Evolutionary conservation across 2,113 vertebrate species (phyloP).

Genomic region (Cyphomyrus discorhynchus): DNA sequence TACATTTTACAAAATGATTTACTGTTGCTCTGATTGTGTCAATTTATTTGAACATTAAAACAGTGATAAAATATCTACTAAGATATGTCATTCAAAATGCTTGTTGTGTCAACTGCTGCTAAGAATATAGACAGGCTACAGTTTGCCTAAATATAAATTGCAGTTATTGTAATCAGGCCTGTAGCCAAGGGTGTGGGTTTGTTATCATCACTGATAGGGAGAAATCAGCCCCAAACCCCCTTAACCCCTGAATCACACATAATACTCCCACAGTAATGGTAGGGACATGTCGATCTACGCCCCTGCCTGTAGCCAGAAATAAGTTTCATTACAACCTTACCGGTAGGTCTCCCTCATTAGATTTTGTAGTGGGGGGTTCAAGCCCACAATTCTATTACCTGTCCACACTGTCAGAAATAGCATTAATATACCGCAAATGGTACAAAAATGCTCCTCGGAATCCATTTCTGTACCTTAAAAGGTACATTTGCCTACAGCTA

Average conservation of each 20-base stretch:
- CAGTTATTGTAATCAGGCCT: not conserved
- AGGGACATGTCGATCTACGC: not conserved
- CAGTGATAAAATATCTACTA: not conserved
- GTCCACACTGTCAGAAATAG: not conserved
- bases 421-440: not conserved
- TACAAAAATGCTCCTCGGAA: not conserved
- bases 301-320: not conserved
- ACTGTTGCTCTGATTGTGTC: not conserved
- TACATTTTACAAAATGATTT: not conserved
- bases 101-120: not conserved
- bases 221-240: not conserved
- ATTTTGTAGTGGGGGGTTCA: not conserved
- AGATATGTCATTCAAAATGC: not conserved
- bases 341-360: not conserved
- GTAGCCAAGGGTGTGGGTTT: not conserved
- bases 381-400: not conserved
- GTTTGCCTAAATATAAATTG: not conserved
- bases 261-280: not conserved
- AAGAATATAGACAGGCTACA: not conserved
- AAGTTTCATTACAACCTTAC: not conserved
- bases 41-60: not conserved
- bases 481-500: not conserved
- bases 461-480: not conserved
- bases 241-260: not conserved
- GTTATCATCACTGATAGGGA: not conserved